Evolutionary conservation across 2,797 vertebrate species (phyloP), one percentile per base, ranked within the genome.

Genomic region (Steatocranus sp.): DNA sequence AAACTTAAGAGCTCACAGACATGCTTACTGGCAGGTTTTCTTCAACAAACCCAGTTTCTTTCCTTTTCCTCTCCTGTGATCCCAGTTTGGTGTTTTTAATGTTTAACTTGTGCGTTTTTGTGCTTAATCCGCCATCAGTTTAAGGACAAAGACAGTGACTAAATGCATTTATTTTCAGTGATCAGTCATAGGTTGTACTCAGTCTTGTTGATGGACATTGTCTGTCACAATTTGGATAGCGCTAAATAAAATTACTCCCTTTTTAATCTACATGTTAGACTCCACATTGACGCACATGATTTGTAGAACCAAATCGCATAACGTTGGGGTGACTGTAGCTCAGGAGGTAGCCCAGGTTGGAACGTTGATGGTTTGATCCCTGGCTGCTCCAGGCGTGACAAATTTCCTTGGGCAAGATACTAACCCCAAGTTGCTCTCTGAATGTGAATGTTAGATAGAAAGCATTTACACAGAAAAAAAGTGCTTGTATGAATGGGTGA

Each of bases 281-380:
- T 43, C 63, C 63, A 25, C 61, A 66, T 0, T 66, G 61, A 3
- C 0, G 3, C 27, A 0, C 27, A 58, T 18, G 11, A 61, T 36
- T 61, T 61, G 32, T 61, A 61, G 56, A 61, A 12, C 56, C 32
- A 36, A 61, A 61, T 36, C 32, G 5, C 30, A n/a, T n/a, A 61
- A 11, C 2, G 10, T 11, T 61, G 30, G 2, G 6, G 0, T 0
- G 56, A 61, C 17, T 11, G 30, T 18, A 58, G 54, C 0, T 58
- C 56, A 58, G 30, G 30, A 11, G 10, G 6, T 34, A 11, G 56
- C 0, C 17, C 30, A 34, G 56, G 30, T 34, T 61, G 56, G 56
- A 61, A 34, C 34, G 56, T 61, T 61, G 56, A 61, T 61, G 56
- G 30, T 61, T 7, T 61, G 6, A 34, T 1, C 56, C 17, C 30